phyloP scores from a whole-genome alignment of 2,888 invertebrate genomes.

The Aelia acuminata region DNA sequence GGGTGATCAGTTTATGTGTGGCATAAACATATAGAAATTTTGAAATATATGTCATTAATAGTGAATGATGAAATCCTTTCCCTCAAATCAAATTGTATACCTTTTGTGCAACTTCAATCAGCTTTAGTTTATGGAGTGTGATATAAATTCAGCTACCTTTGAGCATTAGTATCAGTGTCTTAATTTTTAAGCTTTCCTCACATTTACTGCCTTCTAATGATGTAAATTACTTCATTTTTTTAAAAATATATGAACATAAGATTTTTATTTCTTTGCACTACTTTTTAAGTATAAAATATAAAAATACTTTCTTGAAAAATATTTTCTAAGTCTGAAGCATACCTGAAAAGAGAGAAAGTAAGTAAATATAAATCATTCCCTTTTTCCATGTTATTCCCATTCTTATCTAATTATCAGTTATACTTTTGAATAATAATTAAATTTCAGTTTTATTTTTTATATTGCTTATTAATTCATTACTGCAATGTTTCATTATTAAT shows the following conservation, averaged over 20 bases:
- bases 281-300: background rate
- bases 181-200: constrained; percentile 11
- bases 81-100: constrained; percentile 27
- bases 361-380: constrained; percentile 29
- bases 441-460: background rate
- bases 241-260: background rate
- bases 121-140: background rate
- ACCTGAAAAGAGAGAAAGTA: constrained; percentile 46
- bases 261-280: constrained; percentile 30
- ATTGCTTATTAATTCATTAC: background rate
- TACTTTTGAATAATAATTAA: background rate
- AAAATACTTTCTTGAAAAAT: constrained; percentile 42
- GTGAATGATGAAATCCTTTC: background rate
- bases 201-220: constrained; percentile 10
- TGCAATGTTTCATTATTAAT: background rate
- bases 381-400: background rate
- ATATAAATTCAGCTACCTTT: constrained; percentile 23
- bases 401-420: background rate
- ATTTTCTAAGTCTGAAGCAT: constrained; percentile 49
- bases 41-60: background rate
- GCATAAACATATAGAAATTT: background rate
- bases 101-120: constrained; percentile 27
- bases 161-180: background rate
- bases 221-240: constrained; percentile 14
- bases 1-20: background rate